These are phyloP conservation scores for Oreochromis spilurus DNA, from an alignment of 2,113 vertebrate genomes.

Conservation along the genomic window DNA sequence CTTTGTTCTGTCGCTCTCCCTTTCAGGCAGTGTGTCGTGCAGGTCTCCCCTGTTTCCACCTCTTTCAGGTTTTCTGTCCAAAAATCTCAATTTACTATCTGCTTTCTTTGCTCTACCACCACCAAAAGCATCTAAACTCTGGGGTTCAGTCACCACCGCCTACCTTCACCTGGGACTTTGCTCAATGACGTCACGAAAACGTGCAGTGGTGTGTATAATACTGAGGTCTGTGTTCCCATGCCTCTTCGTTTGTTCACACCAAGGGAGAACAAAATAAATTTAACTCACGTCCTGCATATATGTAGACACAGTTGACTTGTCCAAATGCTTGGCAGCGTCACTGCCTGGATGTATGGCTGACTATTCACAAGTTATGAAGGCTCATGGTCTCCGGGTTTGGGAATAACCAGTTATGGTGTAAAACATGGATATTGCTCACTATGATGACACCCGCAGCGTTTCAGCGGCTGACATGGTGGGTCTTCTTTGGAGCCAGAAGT, in stretches of 20 bases:
- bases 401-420: background rate
- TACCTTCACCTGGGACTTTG: background rate
- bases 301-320: background rate
- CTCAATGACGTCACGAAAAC: background rate
- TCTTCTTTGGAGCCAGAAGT: background rate
- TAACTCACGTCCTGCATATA: background rate
- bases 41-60: background rate
- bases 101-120: background rate
- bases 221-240: background rate
- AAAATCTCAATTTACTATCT: background rate
- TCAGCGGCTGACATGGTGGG: background rate
- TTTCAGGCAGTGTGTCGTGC: background rate
- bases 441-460: background rate
- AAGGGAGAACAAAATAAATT: background rate
- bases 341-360: background rate
- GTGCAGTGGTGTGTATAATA: background rate
- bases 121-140: background rate
- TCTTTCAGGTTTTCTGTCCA: background rate
- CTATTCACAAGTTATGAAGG: background rate
- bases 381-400: background rate
- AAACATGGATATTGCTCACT: background rate
- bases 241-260: background rate
- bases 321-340: background rate
- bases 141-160: background rate
- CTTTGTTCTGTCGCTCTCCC: background rate